phyloP scores from a whole-genome alignment of 1,140 invertebrate genomes.

The Contarinia nasturtii region DNA sequence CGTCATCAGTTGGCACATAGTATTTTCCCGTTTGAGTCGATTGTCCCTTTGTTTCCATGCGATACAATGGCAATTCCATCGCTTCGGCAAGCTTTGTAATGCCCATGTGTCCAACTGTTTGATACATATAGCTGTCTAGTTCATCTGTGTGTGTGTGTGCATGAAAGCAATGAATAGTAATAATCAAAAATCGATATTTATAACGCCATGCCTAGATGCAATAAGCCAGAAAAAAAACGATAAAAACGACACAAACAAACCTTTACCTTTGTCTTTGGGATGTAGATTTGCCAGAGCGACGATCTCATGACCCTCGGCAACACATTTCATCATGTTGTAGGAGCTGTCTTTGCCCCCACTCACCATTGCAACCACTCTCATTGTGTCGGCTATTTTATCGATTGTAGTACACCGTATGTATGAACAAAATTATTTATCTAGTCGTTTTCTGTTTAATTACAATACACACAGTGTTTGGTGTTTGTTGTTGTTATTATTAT shows the following conservation, averaged over 20 bases:
- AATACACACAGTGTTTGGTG: no score
- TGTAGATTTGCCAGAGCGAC: slow-evolving; percentile 90
- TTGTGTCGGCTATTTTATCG: slow-evolving; percentile 25
- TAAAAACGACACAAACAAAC: not conserved
- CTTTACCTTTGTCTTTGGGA: slow-evolving; percentile 63
- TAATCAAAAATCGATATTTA: not conserved
- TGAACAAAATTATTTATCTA: no score
- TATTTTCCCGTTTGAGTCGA: slow-evolving; percentile 59
- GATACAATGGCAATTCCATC: slow-evolving; percentile 79
- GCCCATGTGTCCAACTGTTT: slow-evolving; percentile 93
- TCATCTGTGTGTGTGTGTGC: slow-evolving; percentile 52
- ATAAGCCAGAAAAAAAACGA: not conserved
- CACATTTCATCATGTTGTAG: slow-evolving; percentile 96
- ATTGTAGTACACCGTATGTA: no score
- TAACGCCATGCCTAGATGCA: not conserved
- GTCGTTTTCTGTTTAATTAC: no score
- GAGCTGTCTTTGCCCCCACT: slow-evolving; percentile 99
- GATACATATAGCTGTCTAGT: slow-evolving; percentile 98
- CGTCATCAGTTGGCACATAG: slow-evolving; percentile 68
- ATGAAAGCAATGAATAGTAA: not conserved
- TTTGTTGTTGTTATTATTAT: no score
- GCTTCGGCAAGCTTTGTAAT: slow-evolving; percentile 83
- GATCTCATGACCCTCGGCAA: slow-evolving; percentile 86
- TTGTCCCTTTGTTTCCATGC: slow-evolving; percentile 64
- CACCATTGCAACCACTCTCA: slow-evolving; percentile 76